phyloP scores from a whole-genome alignment of 2,113 vertebrate species.

The Carassius gibelio region DNA sequence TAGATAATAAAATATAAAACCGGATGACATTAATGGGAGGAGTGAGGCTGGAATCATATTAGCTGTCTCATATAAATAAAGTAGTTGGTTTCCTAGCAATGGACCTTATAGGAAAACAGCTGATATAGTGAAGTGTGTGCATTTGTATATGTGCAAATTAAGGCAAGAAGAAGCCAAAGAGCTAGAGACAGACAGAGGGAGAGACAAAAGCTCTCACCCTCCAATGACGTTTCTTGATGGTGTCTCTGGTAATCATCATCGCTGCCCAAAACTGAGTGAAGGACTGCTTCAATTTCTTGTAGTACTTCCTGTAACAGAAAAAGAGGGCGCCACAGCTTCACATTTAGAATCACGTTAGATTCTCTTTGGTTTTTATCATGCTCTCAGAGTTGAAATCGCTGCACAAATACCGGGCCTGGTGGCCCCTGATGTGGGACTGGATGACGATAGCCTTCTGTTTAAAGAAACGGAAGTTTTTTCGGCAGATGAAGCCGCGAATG shows the following conservation, averaged over 20 bases:
- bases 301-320: constrained; percentile 75
- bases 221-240: constrained; percentile 73
- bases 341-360: background rate
- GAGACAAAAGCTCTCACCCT: constrained; percentile 65
- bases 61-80: constrained; percentile 36
- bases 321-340: constrained; percentile 14
- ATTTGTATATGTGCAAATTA: background rate
- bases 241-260: constrained; percentile 79
- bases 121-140: background rate
- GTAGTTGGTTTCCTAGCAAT: constrained; percentile 42
- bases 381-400: background rate
- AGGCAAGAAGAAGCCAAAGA: background rate
- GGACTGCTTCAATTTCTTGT: constrained; percentile 79
- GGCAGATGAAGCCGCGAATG: constrained; percentile 79
- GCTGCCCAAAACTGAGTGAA: constrained; percentile 80
- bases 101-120: background rate
- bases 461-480: constrained; percentile 79
- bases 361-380: background rate
- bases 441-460: constrained; percentile 83
- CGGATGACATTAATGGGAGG: background rate
- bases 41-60: constrained; percentile 16
- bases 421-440: constrained; percentile 86
- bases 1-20: background rate
- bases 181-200: background rate
- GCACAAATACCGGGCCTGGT: constrained; percentile 80